Evolutionary conservation across 2,888 invertebrate genomes (phyloP).

Genomic region (Pomacea canaliculata): DNA sequence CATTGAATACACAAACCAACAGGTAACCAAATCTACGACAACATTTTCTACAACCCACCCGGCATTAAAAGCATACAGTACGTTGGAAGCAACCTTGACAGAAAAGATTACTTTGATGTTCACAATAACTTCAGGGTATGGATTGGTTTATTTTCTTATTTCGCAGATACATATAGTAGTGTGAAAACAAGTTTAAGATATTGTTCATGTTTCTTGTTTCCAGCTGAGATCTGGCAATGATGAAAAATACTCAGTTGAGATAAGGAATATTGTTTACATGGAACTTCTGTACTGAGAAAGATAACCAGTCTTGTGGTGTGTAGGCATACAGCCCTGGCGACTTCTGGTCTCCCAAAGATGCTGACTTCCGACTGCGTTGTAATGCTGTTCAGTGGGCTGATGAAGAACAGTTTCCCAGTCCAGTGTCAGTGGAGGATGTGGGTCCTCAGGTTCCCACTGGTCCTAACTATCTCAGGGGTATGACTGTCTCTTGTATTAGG

Average conservation of each 20-base stretch:
- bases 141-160: neutral
- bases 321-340: slow-evolving; percentile 13
- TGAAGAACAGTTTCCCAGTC: slow-evolving; percentile 32
- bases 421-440: slow-evolving; percentile 34
- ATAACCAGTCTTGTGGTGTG: neutral
- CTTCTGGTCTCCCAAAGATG: slow-evolving; percentile 20
- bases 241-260: no score
- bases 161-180: no score
- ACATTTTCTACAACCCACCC: slow-evolving; percentile 21
- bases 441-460: slow-evolving; percentile 41
- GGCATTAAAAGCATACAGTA: slow-evolving; percentile 16
- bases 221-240: no score
- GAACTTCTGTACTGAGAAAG: no score
- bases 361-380: slow-evolving; percentile 34
- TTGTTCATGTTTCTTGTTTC: no score
- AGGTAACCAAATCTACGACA: slow-evolving; percentile 31
- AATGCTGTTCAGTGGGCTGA: slow-evolving; percentile 33
- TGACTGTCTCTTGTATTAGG: no score
- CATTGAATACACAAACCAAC: neutral
- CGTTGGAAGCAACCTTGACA: slow-evolving; percentile 6
- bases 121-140: slow-evolving; percentile 27
- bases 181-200: no score
- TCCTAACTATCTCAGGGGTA: slow-evolving; percentile 31
- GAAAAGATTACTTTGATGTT: slow-evolving; percentile 22
- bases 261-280: no score